Conservation (phyloP, 2,113 vertebrate species). For the Myiozetetes cayanensis region DNA sequence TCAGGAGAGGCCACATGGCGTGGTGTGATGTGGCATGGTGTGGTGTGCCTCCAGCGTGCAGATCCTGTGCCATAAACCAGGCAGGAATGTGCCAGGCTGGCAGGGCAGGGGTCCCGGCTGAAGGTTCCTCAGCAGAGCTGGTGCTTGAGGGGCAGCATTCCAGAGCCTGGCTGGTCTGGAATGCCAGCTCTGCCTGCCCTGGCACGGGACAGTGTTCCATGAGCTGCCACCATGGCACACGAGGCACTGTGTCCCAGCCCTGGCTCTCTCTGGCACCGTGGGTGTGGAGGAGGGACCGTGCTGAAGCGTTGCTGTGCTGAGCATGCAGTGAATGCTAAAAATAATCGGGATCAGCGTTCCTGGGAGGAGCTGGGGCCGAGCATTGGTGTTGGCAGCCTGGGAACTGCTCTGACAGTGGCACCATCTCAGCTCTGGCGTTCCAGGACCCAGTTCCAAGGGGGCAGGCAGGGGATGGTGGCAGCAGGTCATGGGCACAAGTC, state of each 20-base stretch:
- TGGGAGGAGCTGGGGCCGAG: fast-evolving
- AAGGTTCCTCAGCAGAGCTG: not conserved
- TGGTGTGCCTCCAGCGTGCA: not conserved
- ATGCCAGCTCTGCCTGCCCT: not conserved
- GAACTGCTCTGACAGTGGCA: not conserved
- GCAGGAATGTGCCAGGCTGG: slow-evolving; percentile 35
- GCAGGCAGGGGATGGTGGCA: not conserved
- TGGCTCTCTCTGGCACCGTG: not conserved
- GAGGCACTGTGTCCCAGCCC: not conserved
- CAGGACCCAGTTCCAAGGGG: fast-evolving
- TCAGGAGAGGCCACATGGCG: fast-evolving
- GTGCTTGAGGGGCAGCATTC: not conserved
- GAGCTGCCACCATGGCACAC: not conserved
- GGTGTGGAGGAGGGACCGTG: not conserved
- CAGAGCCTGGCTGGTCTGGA: not conserved
- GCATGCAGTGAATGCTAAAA: not conserved
- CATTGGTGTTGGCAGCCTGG: fast-evolving
- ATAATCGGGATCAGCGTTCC: not conserved
- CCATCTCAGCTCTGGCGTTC: not conserved
- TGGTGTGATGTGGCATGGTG: not conserved
- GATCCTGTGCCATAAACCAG: slow-evolving; percentile 34
- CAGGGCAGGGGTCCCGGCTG: not conserved
- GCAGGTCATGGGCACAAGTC: fast-evolving
- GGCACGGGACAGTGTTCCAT: not conserved
- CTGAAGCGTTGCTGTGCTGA: not conserved